Evolutionary conservation across 1,140 invertebrate genomes (phyloP).

Genomic region (Tenebrio molitor): DNA sequence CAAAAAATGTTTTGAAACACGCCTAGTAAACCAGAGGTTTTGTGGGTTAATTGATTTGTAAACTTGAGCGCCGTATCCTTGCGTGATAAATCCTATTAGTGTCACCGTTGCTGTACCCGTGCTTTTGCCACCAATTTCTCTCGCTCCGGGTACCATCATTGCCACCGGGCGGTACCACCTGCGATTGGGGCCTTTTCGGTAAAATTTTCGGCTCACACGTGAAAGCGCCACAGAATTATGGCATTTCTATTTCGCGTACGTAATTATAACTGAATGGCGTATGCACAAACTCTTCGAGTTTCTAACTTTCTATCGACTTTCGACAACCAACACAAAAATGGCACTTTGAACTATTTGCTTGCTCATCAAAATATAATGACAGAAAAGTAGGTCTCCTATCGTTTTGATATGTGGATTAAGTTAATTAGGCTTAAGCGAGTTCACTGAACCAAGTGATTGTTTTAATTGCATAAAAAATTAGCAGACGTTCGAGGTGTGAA

Average conservation of each 20-base stretch:
- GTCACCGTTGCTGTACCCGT: neutral
- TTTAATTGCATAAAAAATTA: slow-evolving; percentile 24
- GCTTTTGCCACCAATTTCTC: no score
- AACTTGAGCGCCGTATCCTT: slow-evolving; percentile 27
- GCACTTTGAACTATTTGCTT: slow-evolving; percentile 8
- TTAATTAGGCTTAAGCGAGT: slow-evolving; percentile 11
- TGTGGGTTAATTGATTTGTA: neutral
- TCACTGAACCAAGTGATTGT: slow-evolving; percentile 24
- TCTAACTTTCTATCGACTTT: slow-evolving; percentile 25
- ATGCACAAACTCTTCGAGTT: neutral
- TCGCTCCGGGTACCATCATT: no score
- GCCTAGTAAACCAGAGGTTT: neutral
- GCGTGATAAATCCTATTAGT: slow-evolving; percentile 5
- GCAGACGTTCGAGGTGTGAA: neutral
- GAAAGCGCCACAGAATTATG: neutral
- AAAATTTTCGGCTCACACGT: neutral
- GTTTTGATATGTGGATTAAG: slow-evolving; percentile 24
- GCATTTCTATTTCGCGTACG: neutral
- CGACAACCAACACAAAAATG: slow-evolving; percentile 2
- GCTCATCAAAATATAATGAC: slow-evolving; percentile 30
- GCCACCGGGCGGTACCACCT: neutral
- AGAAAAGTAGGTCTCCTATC: slow-evolving; percentile 18
- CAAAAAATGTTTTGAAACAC: no score
- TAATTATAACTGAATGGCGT: slow-evolving; percentile 7
- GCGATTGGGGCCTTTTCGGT: neutral